Percentiles rank a stretch among this genome's conserved stretches.
These are phyloP conservation scores for Macropodus opercularis DNA, from an alignment of 2,797 vertebrate genomes.

Conservation along the genomic window DNA sequence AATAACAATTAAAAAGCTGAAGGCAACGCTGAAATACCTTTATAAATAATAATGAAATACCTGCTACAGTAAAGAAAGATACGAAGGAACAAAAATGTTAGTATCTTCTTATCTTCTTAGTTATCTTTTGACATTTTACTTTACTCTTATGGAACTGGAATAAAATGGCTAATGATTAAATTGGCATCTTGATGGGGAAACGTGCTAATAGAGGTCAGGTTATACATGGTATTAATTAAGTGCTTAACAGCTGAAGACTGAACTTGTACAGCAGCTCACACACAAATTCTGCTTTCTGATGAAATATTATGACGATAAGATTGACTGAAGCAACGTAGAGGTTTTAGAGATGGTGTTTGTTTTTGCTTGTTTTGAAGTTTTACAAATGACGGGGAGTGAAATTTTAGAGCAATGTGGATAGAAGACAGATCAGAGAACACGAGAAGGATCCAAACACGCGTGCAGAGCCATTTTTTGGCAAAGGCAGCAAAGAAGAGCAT, in stretches of 20 bases:
- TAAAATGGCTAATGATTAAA: constrained; percentile 38
- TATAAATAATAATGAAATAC: constrained; percentile 81
- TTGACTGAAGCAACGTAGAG: constrained; percentile 16
- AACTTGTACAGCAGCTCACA: constrained; percentile 49
- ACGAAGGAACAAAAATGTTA: constrained; percentile 42
- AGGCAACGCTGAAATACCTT: constrained; percentile 68
- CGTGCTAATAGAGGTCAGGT: constrained; percentile 15
- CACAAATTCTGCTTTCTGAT: too few species aligned
- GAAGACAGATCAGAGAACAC: constrained; percentile 63
- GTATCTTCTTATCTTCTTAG: constrained; percentile 23
- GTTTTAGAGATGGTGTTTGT: constrained; percentile 3
- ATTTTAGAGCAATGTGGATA: constrained; percentile 36
- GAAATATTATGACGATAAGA: constrained; percentile 7
- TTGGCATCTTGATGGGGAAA: constrained; percentile 1
- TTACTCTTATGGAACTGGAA: constrained; percentile 35
- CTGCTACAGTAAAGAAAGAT: constrained; percentile 69
- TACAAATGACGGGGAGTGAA: constrained; percentile 18
- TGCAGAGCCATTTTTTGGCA: not conserved
- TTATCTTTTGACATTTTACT: constrained; percentile 28
- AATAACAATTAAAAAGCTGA: constrained; percentile 50
- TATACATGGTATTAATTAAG: constrained; percentile 31
- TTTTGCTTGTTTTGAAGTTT: too few species aligned
- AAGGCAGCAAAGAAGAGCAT: not conserved
- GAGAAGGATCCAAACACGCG: constrained; percentile 8
- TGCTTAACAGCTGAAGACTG: constrained; percentile 25